Evolutionary conservation across 1,140 invertebrate species (phyloP).

Genomic region (Papilio xuthus): DNA sequence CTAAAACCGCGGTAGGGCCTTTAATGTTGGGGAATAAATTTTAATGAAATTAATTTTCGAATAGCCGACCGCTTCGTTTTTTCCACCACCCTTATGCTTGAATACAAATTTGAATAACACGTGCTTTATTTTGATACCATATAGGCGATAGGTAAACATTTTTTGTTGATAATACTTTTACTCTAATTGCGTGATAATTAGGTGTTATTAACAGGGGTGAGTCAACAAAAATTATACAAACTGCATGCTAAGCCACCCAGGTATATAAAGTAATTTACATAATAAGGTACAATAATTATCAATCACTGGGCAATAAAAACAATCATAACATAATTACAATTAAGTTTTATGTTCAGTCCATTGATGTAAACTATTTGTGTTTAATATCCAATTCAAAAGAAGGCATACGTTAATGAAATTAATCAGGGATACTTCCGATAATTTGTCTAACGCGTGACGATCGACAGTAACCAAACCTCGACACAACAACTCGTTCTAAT

Average conservation of each 20-base stretch:
- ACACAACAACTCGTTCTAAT: conserved; percentile 53
- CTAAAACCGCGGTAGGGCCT: conserved; percentile 34
- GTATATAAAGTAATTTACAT: neutral
- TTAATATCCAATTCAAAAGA: neutral
- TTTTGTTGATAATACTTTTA: conserved; percentile 3
- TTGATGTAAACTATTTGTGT: neutral
- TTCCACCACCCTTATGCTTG: neutral
- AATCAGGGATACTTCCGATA: conserved; percentile 26
- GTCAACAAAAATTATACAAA: neutral
- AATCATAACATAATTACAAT: neutral
- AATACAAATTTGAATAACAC: conserved; percentile 29
- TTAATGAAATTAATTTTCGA: conserved; percentile 66
- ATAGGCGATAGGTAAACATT: neutral
- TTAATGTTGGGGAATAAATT: conserved; percentile 62
- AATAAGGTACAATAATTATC: neutral
- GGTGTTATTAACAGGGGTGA: neutral
- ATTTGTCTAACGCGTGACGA: conserved; percentile 44
- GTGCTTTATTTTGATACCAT: neutral
- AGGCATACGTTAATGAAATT: conserved; percentile 9
- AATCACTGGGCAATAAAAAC: neutral
- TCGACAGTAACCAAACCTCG: conserved; percentile 47
- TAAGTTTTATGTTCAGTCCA: neutral
- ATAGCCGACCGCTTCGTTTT: conserved; percentile 48
- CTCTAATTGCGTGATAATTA: conserved; percentile 9
- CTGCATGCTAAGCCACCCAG: neutral